Evolutionary conservation across 2,888 invertebrate species (phyloP).

Genomic region (Stomorhina lunata): DNA sequence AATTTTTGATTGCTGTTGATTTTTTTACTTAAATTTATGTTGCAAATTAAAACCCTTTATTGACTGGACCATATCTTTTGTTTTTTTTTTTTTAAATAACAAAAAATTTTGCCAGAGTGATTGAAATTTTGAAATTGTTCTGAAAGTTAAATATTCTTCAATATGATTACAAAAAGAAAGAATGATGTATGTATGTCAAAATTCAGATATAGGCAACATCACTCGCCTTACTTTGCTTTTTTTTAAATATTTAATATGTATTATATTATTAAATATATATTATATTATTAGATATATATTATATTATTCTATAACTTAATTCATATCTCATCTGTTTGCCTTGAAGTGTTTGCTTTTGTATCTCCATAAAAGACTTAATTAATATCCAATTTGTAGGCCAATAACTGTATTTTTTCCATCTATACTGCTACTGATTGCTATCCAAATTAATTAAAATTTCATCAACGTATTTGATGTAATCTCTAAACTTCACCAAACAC

Average conservation of each 20-base stretch:
- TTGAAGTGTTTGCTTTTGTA: neutral
- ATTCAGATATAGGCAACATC: no score
- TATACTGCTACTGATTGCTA: neutral
- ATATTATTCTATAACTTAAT: neutral
- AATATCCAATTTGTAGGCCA: slow-evolving; percentile 59
- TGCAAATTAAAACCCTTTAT: slow-evolving; percentile 5
- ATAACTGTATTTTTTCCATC: slow-evolving; percentile 27
- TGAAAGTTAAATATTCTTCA: no score
- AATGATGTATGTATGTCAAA: no score
- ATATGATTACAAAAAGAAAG: no score
- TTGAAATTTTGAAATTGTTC: no score
- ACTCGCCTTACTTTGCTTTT: no score
- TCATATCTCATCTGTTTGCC: neutral
- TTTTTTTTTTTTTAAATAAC: neutral
- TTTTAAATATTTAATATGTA: no score
- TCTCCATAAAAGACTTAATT: slow-evolving; percentile 24
- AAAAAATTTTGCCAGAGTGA: no score
- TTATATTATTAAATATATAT: no score
- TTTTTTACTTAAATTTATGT: neutral
- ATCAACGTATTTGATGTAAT: slow-evolving; percentile 71
- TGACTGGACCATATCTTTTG: neutral
- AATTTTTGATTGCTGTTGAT: slow-evolving; percentile 48
- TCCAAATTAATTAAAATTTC: slow-evolving; percentile 75
- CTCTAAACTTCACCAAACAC: slow-evolving; percentile 55
- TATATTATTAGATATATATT: no score